Evolutionary conservation across 2,113 vertebrate species (phyloP).

Genomic region (Bombycilla garrulus): DNA sequence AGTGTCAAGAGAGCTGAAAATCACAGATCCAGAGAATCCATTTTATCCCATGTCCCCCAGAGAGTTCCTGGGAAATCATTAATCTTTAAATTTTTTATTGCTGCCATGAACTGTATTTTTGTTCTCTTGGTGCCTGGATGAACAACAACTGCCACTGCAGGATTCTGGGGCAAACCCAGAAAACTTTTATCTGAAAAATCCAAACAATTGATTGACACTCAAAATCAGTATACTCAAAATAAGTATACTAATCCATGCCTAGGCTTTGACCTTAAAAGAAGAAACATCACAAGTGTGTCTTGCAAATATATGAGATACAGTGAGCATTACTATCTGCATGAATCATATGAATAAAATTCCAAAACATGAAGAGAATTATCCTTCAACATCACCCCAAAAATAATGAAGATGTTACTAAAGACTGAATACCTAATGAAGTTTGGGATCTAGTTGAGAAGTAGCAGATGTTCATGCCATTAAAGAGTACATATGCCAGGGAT

Average conservation of each 20-base stretch:
- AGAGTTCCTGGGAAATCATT: background rate
- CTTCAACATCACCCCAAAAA: background rate
- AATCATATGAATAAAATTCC: background rate
- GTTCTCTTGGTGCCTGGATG: background rate
- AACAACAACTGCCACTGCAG: background rate
- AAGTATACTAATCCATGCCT: background rate
- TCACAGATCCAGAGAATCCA: background rate
- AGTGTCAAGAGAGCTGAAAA: background rate
- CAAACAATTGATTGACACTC: background rate
- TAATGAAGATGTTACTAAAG: background rate
- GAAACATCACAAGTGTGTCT: background rate
- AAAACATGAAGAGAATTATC: background rate
- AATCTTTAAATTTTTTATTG: background rate
- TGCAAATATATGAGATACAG: background rate
- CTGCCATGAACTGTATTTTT: background rate
- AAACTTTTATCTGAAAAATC: background rate
- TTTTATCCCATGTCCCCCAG: background rate
- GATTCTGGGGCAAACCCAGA: background rate
- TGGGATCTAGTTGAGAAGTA: background rate
- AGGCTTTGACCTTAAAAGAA: background rate
- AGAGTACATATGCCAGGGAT: background rate
- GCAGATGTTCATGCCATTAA: rapidly evolving
- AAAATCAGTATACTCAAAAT: background rate
- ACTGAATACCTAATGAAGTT: background rate
- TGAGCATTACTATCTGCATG: background rate